Conservation (phyloP, 2,888 invertebrate genomes). For the Coecobrya sp. region DNA sequence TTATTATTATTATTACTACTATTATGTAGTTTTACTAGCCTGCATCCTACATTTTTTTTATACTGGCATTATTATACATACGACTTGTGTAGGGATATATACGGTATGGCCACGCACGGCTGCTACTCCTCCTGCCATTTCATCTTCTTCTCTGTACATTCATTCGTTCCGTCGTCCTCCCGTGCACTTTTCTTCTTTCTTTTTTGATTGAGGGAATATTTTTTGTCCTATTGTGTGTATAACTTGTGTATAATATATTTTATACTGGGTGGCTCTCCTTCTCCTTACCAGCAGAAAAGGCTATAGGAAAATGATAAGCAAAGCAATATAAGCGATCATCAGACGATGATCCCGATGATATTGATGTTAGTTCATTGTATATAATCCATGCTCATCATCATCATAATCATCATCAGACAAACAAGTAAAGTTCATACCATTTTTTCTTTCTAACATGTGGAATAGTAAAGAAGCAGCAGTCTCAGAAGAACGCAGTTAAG, state of each 20-base stretch:
- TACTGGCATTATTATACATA: constrained; percentile 1
- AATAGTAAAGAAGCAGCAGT: too few relatives aligned
- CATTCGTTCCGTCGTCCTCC: constrained; percentile 75
- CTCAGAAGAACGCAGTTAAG: too few relatives aligned
- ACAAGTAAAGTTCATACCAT: too few relatives aligned
- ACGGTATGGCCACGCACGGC: constrained; percentile 56
- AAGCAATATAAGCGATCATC: too few relatives aligned
- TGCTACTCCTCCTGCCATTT: constrained; percentile 62
- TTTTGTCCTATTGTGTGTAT: constrained; percentile 67
- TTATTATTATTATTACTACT: background rate
- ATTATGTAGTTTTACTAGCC: background rate
- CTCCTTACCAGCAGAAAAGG: background rate
- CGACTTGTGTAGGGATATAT: background rate
- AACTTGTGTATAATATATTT: too few relatives aligned
- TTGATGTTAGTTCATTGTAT: too few relatives aligned
- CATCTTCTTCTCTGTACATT: constrained; percentile 28
- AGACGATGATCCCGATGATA: too few relatives aligned
- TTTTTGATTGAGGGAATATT: constrained; percentile 73
- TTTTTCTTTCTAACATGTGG: too few relatives aligned
- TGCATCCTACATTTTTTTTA: background rate
- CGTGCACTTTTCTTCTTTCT: constrained; percentile 63
- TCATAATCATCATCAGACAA: background rate
- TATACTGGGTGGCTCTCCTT: background rate
- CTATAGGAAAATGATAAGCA: too few relatives aligned
- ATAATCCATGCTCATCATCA: background rate